Percentiles rank a stretch among this genome's conserved stretches.
Conservation (phyloP, 2,888 invertebrate species). For the Cosmorhoe ocellata region DNA sequence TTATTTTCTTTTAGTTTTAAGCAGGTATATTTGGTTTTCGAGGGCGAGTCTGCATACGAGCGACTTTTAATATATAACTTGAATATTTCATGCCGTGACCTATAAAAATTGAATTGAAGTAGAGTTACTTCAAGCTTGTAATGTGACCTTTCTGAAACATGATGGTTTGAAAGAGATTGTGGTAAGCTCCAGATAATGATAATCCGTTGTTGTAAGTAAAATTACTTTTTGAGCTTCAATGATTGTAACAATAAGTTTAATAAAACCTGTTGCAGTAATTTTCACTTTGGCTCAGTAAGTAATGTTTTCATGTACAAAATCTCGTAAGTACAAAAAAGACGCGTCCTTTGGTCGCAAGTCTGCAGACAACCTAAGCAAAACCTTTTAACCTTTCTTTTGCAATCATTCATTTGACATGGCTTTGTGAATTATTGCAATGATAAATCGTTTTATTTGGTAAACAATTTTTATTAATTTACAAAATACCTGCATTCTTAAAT, state of each 20-base stretch:
- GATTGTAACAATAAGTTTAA: too few relatives aligned
- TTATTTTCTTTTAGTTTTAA: conserved; percentile 83
- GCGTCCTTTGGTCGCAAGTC: conserved; percentile 39
- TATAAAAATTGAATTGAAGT: too few relatives aligned
- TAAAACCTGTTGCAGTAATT: too few relatives aligned
- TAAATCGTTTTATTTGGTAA: conserved; percentile 35
- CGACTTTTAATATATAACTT: conserved; percentile 34
- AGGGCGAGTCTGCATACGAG: conserved; percentile 41
- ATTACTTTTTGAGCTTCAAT: too few relatives aligned
- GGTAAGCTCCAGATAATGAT: too few relatives aligned
- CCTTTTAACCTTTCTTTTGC: conserved; percentile 67
- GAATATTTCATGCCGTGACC: too few relatives aligned
- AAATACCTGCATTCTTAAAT: conserved; percentile 17
- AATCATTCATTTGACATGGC: conserved; percentile 72
- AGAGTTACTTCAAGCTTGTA: too few relatives aligned
- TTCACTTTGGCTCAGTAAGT: too few relatives aligned
- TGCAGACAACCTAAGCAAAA: conserved; percentile 40
- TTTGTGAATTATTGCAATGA: conserved; percentile 61
- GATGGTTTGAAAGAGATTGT: too few relatives aligned
- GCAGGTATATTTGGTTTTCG: conserved; percentile 55
- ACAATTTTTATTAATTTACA: conserved; percentile 28
- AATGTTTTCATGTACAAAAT: too few relatives aligned
- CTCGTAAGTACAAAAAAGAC: neutral
- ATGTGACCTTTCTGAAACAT: too few relatives aligned
- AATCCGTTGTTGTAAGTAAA: too few relatives aligned